Evolutionary conservation across 2,888 invertebrate genomes (phyloP), one percentile per base, ranked within the genome.

Genomic region (Eupithecia exiguata): DNA sequence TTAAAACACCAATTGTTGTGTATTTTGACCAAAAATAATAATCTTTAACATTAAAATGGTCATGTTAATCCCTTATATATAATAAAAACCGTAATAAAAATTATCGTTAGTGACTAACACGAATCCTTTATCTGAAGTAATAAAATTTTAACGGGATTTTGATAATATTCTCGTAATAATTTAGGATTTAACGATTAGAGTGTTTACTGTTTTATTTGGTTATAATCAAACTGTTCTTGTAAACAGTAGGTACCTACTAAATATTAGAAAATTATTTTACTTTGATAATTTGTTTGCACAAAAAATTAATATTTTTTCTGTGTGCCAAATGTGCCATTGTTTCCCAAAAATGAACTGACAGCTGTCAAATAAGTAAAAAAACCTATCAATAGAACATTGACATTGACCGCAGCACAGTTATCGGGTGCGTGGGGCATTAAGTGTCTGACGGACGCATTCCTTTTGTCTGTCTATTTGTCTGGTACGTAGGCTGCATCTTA

Each of bases 361-460:
- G 21, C 25, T 21, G 25, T 25, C 58, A 58, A 21, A 25, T 58
- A 25, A 21, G 25, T 12, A 58, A 58, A 53, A 53, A 58, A 58
- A 12, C 14, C 58, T 14, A 58, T 58, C 58, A 58, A 58, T 5
- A 58, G 58, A 58, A 58, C 58, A 58, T 58, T 80, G 78, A 58
- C 58, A 25, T 58, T 80, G 78, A 68, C 84, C 72, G 77, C 79
- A 74, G 80, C 88, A 81, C 69, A 78, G 79, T 79, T 85, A 87
- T 88, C 85, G 82, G 78, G 71, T 86, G 87, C 88, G 88, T 88
- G 88, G 86, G 88, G 87, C 84, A 85, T 84, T 82, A 84, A 85
- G 87, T 87, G 88, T 89, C 87, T 85, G 84, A 86, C 85, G 84
- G 82, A 80, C 81, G 83, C 83, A 86, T 84, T 79, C 79, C 77